Base-by-base conservation (phyloP, 2,888 invertebrate genomes). In the Epirrhoe alternata region DNA sequence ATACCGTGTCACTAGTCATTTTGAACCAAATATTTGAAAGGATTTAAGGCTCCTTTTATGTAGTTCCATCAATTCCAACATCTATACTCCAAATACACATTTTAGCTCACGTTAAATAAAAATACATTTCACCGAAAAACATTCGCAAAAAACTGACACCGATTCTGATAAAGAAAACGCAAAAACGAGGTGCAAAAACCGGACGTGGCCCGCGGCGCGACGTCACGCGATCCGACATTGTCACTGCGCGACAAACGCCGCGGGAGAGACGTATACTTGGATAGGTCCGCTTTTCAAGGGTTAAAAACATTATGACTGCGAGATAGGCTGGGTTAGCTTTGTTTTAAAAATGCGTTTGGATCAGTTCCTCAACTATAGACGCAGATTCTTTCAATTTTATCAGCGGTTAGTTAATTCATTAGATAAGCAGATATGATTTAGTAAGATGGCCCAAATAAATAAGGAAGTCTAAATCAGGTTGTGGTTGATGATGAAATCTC, bases 101-200 rank as follows among this genome's bases (percentile, higher is more conserved):
- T 24, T 24, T 24, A 24, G 24, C 3, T 24, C 3, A 3, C 24
- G 24, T 63, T 53, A 57, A 63, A 68, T 53, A 60, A 67, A 67
- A 64, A 65, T 62, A 69, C 50, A 63, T 58, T 66, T 62, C 54
- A 8, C 45, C 47, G 35, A 59, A 60, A 64, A 68, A 51, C 60
- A 49, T 65, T 58, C 47, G 30, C 55, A 64, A 69, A 68, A 69
- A 73, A 65, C 65, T 71, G 71, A 68, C 73, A 70, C 66, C 64
- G 61, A 68, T 63, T 59, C 66, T 52, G 73, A 73, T 73, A 71
- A 71, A 71, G 69, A 73, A 69, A 71, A 71, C 60, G 55, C 70
- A 77, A 77, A 79, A 77, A 76, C 63, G 67, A 63, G 67, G 71
- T 61, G 68, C 61, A 63, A 71, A 72, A 76, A 64, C 61, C 68